Conservation (phyloP, 2,113 vertebrate species). For the Ranitomeya imitator region DNA sequence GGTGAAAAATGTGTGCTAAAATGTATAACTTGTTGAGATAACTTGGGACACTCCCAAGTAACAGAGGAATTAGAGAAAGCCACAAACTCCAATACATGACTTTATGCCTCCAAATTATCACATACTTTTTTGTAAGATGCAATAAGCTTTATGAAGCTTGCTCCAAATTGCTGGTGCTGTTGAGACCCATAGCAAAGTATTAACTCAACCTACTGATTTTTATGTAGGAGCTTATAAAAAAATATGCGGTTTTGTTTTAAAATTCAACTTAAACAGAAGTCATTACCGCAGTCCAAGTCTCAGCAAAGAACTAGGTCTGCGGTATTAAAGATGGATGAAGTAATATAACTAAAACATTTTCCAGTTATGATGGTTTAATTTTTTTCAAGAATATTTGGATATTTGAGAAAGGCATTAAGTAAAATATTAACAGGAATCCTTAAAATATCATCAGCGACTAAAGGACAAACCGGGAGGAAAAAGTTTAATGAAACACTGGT, state of each 20-base stretch:
- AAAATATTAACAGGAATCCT: neutral
- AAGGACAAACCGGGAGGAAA: neutral
- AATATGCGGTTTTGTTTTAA: neutral
- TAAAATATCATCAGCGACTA: neutral
- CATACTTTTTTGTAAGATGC: neutral
- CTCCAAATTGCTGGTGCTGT: neutral
- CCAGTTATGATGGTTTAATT: constrained; percentile 9
- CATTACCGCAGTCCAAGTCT: neutral
- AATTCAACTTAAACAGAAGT: neutral
- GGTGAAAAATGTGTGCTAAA: too few species aligned
- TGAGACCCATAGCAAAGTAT: neutral
- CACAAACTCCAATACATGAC: neutral
- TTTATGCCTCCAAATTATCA: neutral
- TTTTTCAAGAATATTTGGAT: neutral
- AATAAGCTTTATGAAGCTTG: neutral
- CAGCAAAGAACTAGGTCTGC: neutral
- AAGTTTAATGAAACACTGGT: constrained; percentile 3
- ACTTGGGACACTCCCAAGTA: neutral
- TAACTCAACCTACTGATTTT: neutral
- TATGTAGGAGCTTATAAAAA: neutral
- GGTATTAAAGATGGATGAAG: constrained; percentile 4
- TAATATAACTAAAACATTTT: neutral
- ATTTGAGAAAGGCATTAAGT: neutral
- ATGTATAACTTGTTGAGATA: neutral
- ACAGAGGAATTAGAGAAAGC: neutral